These are phyloP conservation scores for Lasius fuliginosus DNA, from an alignment of 2,888 invertebrate species.

Conservation along the genomic window DNA sequence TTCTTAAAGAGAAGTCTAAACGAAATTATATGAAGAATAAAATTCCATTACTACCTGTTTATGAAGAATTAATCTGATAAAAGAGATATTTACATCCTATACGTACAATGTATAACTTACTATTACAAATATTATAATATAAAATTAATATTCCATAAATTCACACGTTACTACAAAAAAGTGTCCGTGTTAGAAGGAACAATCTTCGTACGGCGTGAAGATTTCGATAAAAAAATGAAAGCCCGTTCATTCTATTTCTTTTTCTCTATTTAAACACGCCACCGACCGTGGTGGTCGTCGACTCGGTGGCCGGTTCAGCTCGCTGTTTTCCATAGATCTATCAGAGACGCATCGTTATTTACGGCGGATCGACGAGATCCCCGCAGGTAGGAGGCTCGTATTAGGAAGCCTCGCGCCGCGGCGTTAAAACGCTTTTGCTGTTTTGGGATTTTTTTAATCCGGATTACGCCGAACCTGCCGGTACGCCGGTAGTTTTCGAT, in stretches of 20 bases:
- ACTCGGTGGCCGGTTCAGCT: constrained; percentile 45
- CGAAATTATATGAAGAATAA: neutral
- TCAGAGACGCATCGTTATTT: constrained; percentile 57
- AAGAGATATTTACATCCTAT: neutral
- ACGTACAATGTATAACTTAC: neutral
- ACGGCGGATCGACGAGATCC: constrained; percentile 65
- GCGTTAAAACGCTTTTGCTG: constrained; percentile 85
- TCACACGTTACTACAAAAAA: neutral
- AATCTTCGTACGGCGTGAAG: constrained; percentile 1
- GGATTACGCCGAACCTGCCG: constrained; percentile 82
- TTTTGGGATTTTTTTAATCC: constrained; percentile 84
- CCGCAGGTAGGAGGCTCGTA: constrained; percentile 59
- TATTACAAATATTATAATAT: neutral
- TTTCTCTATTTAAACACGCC: constrained; percentile 6
- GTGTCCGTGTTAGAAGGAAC: constrained; percentile 15
- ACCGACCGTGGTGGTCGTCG: constrained; percentile 52
- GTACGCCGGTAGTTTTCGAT: constrained; percentile 72
- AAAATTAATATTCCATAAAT: constrained; percentile 3
- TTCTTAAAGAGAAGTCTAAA: neutral
- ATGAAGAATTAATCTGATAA: neutral
- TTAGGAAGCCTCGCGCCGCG: constrained; percentile 64
- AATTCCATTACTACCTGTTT: neutral
- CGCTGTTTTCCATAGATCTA: constrained; percentile 61
- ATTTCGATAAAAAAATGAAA: constrained; percentile 38
- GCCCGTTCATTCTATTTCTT: constrained; percentile 1